Percentiles rank a stretch among this genome's conserved stretches.
Evolutionary conservation across 2,888 invertebrate genomes (phyloP).

Genomic region (Scelioninae gen. 1): DNA sequence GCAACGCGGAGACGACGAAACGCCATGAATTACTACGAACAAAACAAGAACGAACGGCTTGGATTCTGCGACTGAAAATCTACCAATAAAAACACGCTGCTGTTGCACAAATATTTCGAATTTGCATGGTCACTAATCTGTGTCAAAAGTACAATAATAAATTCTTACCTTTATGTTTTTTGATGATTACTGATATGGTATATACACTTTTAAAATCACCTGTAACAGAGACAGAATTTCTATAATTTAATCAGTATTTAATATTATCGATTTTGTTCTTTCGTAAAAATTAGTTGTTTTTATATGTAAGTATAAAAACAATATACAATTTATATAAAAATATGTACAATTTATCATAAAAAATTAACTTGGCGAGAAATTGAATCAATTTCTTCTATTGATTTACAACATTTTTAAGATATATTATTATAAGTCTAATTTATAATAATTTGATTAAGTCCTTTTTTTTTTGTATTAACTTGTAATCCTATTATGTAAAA

Average conservation of each 20-base stretch:
- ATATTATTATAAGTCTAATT: no score
- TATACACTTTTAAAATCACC: background rate
- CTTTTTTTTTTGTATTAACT: no score
- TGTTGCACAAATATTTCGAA: slow-evolving; percentile 67
- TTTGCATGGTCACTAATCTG: background rate
- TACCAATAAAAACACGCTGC: slow-evolving; percentile 77
- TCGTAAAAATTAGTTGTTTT: background rate
- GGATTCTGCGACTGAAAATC: slow-evolving; percentile 76
- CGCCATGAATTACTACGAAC: slow-evolving; percentile 60
- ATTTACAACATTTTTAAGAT: no score
- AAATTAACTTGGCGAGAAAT: no score
- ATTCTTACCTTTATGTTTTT: background rate
- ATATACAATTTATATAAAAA: no score
- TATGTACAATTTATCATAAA: no score
- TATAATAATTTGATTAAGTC: no score
- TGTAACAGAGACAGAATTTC: background rate
- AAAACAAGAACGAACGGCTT: slow-evolving; percentile 70
- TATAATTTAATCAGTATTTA: background rate
- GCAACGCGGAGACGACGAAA: slow-evolving; percentile 67
- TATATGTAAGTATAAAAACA: no score
- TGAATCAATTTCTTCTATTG: no score
- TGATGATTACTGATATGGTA: no score
- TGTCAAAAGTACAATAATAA: background rate
- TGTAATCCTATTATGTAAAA: no score
- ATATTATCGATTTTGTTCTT: no score